Evolutionary conservation across 2,888 invertebrate species (phyloP).

Genomic region (Lathronympha strigana): DNA sequence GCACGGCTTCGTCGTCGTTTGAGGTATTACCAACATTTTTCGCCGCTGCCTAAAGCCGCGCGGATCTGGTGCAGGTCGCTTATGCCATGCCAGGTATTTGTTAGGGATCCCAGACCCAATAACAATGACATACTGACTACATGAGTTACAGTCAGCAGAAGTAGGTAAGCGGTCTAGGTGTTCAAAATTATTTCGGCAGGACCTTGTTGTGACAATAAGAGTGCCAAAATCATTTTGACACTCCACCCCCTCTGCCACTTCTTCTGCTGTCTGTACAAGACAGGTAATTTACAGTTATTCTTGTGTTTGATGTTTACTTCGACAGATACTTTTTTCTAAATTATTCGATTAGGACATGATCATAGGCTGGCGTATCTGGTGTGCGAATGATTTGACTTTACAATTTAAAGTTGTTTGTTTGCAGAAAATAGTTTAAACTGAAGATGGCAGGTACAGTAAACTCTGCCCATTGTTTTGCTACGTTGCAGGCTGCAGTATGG

Average conservation of each 20-base stretch:
- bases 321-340: not conserved
- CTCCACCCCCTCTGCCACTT: too few species aligned
- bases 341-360: constrained; percentile 13
- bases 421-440: not conserved
- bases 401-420: too few species aligned
- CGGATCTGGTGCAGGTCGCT: constrained; percentile 60
- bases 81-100: constrained; percentile 75
- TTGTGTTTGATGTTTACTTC: not conserved
- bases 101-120: constrained; percentile 57
- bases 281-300: too few species aligned
- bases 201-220: too few species aligned
- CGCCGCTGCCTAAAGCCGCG: constrained; percentile 59
- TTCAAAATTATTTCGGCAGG: too few species aligned
- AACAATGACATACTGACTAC: constrained; percentile 24
- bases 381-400: not conserved
- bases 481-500: too few species aligned
- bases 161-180: not conserved
- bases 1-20: constrained; percentile 67
- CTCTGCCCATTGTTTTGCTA: too few species aligned
- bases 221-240: too few species aligned
- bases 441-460: too few species aligned
- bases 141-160: not conserved
- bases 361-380: not conserved
- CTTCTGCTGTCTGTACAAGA: too few species aligned
- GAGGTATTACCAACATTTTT: constrained; percentile 76